These are phyloP conservation scores for Peromyscus melanophrys DNA, from an alignment of 2,797 vertebrate genomes.

Conservation along the genomic window DNA sequence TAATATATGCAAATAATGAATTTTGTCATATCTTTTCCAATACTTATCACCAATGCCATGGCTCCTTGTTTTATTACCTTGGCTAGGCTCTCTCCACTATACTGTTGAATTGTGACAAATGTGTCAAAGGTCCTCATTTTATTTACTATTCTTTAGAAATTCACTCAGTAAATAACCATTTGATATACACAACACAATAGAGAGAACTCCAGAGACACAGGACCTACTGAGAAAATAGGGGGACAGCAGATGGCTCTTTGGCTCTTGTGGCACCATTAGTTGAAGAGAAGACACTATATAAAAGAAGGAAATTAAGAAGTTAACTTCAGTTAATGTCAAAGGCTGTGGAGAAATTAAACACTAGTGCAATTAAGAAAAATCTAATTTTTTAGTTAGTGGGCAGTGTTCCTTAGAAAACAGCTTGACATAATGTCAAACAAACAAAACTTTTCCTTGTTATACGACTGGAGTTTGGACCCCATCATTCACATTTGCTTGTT, in stretches of 20 bases:
- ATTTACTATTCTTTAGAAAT: slow-evolving; percentile 28
- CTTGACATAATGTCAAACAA: neutral
- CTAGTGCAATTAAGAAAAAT: neutral
- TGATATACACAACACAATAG: neutral
- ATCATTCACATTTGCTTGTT: neutral
- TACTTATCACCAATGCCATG: neutral
- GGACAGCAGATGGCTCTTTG: neutral
- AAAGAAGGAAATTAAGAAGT: slow-evolving; percentile 5
- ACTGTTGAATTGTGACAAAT: neutral
- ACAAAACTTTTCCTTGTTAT: neutral
- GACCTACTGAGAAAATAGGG: neutral
- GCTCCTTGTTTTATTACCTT: slow-evolving; percentile 12
- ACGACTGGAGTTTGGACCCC: neutral
- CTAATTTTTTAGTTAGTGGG: neutral
- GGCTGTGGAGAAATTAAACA: neutral
- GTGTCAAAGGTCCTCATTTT: neutral
- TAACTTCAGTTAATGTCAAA: neutral
- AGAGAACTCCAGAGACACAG: neutral
- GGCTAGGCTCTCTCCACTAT: neutral
- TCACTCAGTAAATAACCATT: neutral
- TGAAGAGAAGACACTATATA: neutral
- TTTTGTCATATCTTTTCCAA: neutral
- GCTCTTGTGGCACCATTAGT: neutral
- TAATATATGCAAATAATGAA: neutral
- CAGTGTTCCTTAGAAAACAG: neutral